Evolutionary conservation across 1,140 invertebrate genomes (phyloP), one percentile per base, ranked within the genome.

Genomic region (Globodera ellingtonae): DNA sequence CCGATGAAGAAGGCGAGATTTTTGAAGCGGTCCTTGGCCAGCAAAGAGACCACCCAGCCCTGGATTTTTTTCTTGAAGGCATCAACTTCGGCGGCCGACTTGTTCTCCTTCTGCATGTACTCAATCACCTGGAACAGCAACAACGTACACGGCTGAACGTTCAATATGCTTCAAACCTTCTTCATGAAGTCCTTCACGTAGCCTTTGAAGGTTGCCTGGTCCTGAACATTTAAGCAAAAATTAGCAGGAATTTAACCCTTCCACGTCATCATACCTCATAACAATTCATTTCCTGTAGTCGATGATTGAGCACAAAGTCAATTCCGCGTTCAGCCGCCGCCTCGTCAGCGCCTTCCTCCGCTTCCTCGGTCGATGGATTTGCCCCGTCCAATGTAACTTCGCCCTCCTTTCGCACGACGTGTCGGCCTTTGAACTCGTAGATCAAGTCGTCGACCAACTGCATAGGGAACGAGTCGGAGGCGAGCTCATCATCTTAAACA

Each of bases 101-200:
- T 90, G 15, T 94, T 93, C 79, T 95, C 93, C 92, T 96, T 93
- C 85, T 83, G 86, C 89, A 90, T 90, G 78, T 89, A 77, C 62
- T 83, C 89, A 75, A 89, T 90, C 18, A 79, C 44, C 56, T 62
- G 18, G 35, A 35, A 35, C 1, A 35, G 3, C 35, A 35, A 35
- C 1, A 35, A 35, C 35, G 35, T 35, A 35, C 35, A 35, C 35
- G 35, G 35, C 1, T 24, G 3, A 35, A 35, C 35, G 35, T 35
- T 2, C 35, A 35, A 35, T 35, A 35, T 35, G 35, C 35, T 35
- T 21, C 56, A 0, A 82, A 79, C 84, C 78, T 83, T 94, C 91
- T 97, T 97, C 94, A 98, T 97, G 90, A 95, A 98, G 84, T 95
- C 94, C 90, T 98, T 98, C 83, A 98, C 92, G 91, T 98, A 97